These are phyloP conservation scores for Archivesica marissinica DNA, from an alignment of 1,140 invertebrate genomes.

Conservation along the genomic window DNA sequence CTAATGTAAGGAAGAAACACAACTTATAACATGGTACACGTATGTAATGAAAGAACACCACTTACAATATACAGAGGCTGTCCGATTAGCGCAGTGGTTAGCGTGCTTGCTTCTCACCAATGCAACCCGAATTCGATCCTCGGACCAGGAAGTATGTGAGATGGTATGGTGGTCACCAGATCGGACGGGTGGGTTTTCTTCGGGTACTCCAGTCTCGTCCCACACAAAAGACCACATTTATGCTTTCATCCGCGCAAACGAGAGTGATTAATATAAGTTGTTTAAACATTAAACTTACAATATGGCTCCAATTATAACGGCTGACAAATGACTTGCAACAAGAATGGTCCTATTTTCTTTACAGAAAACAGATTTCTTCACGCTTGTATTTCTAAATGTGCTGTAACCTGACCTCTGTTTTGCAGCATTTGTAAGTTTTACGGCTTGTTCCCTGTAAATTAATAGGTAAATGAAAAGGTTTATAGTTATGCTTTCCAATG, in stretches of 20 bases:
- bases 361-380: neutral
- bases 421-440: neutral
- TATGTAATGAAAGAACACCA: too few species aligned
- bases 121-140: neutral
- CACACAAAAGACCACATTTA: neutral
- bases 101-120: neutral
- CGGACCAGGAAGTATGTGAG: neutral
- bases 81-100: too few species aligned
- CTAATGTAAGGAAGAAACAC: neutral
- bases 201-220: neutral
- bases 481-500: neutral
- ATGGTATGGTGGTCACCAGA: neutral
- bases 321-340: neutral
- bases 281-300: too few species aligned
- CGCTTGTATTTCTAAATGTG: conserved; percentile 5
- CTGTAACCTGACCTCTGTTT: neutral
- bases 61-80: too few species aligned
- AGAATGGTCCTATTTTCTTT: neutral
- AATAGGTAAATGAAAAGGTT: neutral
- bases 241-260: neutral
- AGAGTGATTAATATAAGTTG: neutral
- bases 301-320: neutral
- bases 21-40: neutral
- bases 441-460: conserved; percentile 21
- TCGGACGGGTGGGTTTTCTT: neutral